phyloP scores from a whole-genome alignment of 2,888 invertebrate species.

The Hydriomena furcata region DNA sequence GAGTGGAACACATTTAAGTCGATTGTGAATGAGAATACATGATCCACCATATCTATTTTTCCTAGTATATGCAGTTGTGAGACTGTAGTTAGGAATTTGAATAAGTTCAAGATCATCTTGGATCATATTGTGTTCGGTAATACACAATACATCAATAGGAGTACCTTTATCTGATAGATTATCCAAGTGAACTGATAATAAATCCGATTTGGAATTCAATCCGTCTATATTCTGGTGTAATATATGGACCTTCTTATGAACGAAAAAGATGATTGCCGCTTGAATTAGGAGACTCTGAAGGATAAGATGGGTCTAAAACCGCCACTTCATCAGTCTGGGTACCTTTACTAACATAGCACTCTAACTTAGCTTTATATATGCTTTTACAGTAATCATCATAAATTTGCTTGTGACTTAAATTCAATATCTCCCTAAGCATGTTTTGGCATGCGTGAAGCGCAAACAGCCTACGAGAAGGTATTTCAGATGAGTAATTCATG shows the following conservation, averaged over 20 bases:
- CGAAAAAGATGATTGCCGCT: conserved; percentile 5
- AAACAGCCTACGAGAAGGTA: not conserved
- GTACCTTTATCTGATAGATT: not conserved
- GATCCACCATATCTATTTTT: conserved; percentile 5
- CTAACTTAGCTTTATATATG: too few species aligned
- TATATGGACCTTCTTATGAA: conserved; percentile 6
- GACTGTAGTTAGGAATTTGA: not conserved
- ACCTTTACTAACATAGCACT: too few species aligned
- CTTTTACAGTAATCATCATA: too few species aligned
- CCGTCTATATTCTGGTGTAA: conserved; percentile 10
- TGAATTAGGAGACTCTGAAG: too few species aligned
- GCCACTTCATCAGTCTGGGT: conserved; percentile 4
- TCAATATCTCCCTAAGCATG: conserved; percentile 1
- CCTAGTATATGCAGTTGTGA: not conserved
- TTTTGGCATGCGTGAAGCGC: not conserved
- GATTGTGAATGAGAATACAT: conserved; percentile 4
- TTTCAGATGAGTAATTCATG: conserved; percentile 1
- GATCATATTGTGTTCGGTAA: conserved; percentile 13
- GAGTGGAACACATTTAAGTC: not conserved
- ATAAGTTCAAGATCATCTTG: not conserved
- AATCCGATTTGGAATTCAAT: conserved; percentile 1
- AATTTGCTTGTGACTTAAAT: not conserved
- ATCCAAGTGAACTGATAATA: conserved; percentile 1
- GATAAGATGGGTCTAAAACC: too few species aligned
- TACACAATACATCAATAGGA: conserved; percentile 3